These are phyloP conservation scores for Cydia fagiglandana DNA, from an alignment of 1,140 invertebrate species.

Conservation along the genomic window DNA sequence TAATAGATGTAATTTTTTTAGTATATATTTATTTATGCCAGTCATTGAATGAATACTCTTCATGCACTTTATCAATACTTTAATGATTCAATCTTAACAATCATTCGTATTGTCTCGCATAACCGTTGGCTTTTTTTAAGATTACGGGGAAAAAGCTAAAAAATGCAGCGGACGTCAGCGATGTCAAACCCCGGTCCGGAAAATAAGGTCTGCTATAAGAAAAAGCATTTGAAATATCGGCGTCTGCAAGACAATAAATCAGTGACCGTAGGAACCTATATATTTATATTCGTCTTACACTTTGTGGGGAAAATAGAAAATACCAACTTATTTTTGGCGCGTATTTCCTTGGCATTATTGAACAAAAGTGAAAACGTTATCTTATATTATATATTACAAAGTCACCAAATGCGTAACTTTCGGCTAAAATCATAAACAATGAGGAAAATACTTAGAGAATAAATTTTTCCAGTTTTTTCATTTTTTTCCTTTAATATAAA, in stretches of 20 bases:
- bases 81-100: too few species aligned
- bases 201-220: conserved; percentile 5
- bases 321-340: neutral
- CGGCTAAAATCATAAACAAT: neutral
- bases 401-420: neutral
- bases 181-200: neutral
- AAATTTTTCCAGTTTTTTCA: too few species aligned
- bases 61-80: too few species aligned
- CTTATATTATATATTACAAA: neutral
- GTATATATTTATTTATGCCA: too few species aligned
- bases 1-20: too few species aligned
- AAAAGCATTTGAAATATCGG: neutral
- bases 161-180: neutral
- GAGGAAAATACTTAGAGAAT: too few species aligned
- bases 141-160: neutral
- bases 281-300: neutral
- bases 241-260: neutral
- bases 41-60: too few species aligned
- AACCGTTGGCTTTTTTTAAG: too few species aligned
- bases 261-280: neutral
- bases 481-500: too few species aligned
- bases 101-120: too few species aligned
- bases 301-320: conserved; percentile 7
- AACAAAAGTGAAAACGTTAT: neutral
- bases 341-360: neutral